These are phyloP conservation scores for Dioctria linearis DNA, from an alignment of 2,888 invertebrate genomes.

Conservation along the genomic window DNA sequence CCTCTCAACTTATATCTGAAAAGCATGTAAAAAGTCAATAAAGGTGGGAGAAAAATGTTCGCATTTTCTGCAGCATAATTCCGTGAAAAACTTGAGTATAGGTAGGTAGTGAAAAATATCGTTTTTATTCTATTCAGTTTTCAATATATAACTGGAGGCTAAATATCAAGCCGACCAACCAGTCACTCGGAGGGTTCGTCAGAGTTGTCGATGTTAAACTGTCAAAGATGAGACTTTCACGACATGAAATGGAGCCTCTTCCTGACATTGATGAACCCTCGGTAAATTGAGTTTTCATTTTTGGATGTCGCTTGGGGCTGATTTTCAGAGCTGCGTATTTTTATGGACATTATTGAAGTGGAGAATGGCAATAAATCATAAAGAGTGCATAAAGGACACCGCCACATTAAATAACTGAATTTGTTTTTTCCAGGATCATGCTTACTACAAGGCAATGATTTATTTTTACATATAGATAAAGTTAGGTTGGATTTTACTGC, in stretches of 20 bases:
- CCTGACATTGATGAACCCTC: conserved; percentile 42
- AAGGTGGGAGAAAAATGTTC: conserved; percentile 28
- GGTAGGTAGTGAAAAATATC: not conserved
- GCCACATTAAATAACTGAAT: conserved; percentile 16
- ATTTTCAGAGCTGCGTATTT: not conserved
- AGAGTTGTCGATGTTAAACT: conserved; percentile 43
- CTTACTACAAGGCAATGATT: conserved; percentile 8
- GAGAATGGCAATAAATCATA: conserved; percentile 29
- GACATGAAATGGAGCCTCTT: conserved; percentile 31
- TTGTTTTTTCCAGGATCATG: not conserved
- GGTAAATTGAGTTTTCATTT: conserved; percentile 37
- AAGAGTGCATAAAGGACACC: conserved; percentile 3
- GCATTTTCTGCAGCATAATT: not conserved
- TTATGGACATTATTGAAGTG: conserved; percentile 12
- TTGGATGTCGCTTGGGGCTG: conserved; percentile 31
- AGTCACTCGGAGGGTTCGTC: conserved; percentile 28
- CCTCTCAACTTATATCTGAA: not conserved
- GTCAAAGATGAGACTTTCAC: conserved; percentile 43
- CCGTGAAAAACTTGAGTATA: not conserved
- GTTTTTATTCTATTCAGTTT: not conserved
- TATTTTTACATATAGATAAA: not conserved
- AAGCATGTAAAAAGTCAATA: conserved; percentile 33
- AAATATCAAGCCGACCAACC: not conserved
- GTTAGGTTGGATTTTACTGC: too few species aligned
- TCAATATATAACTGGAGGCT: conserved; percentile 30